Conservation (phyloP, 2,888 invertebrate genomes). For the Leptogaster cylindrica region DNA sequence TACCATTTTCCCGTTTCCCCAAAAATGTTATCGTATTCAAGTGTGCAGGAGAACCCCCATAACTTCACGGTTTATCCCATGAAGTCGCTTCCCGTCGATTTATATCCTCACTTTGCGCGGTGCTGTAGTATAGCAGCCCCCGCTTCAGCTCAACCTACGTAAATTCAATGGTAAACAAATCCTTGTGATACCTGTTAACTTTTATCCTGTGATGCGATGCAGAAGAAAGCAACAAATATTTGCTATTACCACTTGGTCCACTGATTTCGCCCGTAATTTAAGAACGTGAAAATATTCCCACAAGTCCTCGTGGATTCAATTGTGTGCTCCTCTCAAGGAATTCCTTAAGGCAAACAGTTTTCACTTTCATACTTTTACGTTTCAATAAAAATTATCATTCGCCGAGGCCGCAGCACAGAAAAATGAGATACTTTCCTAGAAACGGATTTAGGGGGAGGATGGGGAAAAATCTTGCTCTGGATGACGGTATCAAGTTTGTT, state of each 20-base stretch:
- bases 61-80: constrained; percentile 9
- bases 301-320: constrained; percentile 4
- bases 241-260: constrained; percentile 13
- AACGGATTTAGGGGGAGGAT: no score
- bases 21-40: no score
- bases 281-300: constrained; percentile 14
- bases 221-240: constrained; percentile 32
- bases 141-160: constrained; percentile 5
- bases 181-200: constrained; percentile 34
- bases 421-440: not conserved
- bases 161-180: constrained; percentile 34
- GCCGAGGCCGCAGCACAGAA: not conserved
- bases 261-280: constrained; percentile 14
- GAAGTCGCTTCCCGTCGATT: constrained; percentile 9
- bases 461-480: not conserved
- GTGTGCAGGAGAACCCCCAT: constrained; percentile 5
- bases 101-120: constrained; percentile 3
- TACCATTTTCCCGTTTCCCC: no score
- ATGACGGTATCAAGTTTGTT: not conserved
- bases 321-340: not conserved
- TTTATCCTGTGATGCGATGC: constrained; percentile 28
- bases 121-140: not conserved
- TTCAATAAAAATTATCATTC: constrained; percentile 21
- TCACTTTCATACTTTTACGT: constrained; percentile 29
- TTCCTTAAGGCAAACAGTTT: constrained; percentile 11